Conservation (phyloP, 2,888 invertebrate species). For the Epistrophe grossulariae region DNA sequence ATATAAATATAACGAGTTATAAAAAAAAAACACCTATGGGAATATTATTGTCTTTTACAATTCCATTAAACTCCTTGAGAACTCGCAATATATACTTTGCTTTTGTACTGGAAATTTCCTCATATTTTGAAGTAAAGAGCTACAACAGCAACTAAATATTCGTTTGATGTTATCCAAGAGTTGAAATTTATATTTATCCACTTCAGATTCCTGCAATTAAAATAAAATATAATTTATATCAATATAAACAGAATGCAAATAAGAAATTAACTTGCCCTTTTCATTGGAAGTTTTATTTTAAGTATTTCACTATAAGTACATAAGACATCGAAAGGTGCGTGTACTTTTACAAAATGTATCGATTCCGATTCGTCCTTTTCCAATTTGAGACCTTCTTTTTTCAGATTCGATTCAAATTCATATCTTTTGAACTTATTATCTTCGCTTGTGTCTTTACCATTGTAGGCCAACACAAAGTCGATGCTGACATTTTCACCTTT, state of each 20-base stretch:
- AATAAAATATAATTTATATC: constrained; percentile 2
- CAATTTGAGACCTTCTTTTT: constrained; percentile 86
- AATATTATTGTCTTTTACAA: constrained; percentile 85
- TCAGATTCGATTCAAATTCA: constrained; percentile 87
- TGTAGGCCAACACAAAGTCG: constrained; percentile 88
- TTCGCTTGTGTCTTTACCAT: constrained; percentile 82
- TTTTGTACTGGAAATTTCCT: constrained; percentile 86
- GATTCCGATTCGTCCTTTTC: constrained; percentile 87
- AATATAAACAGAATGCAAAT: not conserved
- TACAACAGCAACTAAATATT: constrained; percentile 84
- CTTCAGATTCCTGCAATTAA: constrained; percentile 80
- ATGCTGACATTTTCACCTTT: constrained; percentile 85
- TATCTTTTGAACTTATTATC: constrained; percentile 84
- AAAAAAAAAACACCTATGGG: too few species aligned
- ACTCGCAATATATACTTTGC: constrained; percentile 88
- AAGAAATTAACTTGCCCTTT: constrained; percentile 84
- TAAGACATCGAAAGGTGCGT: constrained; percentile 89
- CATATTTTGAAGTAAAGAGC: constrained; percentile 86
- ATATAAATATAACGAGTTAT: too few species aligned
- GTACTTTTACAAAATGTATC: constrained; percentile 89
- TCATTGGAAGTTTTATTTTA: constrained; percentile 91
- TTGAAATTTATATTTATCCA: constrained; percentile 81
- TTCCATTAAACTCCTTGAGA: constrained; percentile 89
- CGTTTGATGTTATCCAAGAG: constrained; percentile 84
- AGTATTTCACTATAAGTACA: constrained; percentile 90